Percentiles rank a stretch among this genome's conserved stretches.
Evolutionary conservation across 2,888 invertebrate species (phyloP).

Genomic region (Apodemia hepburni): DNA sequence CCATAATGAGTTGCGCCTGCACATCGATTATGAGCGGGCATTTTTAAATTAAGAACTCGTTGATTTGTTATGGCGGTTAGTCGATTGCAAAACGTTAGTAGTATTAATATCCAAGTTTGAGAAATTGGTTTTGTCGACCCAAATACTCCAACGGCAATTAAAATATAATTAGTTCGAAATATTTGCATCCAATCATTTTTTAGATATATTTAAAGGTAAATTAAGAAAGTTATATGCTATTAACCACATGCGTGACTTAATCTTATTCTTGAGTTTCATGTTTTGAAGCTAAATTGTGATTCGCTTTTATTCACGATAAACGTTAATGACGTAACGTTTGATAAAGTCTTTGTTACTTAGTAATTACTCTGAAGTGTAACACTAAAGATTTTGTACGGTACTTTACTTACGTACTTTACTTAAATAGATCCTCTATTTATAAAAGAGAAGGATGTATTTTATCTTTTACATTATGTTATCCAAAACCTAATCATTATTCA

Average conservation of each 20-base stretch:
- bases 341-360: neutral
- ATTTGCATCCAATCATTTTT: conserved; percentile 9
- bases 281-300: neutral
- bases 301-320: neutral
- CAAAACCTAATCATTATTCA: too few species aligned
- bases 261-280: neutral
- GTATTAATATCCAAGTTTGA: conserved; percentile 21
- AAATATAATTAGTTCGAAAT: conserved; percentile 19
- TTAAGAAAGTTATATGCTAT: neutral
- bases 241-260: neutral
- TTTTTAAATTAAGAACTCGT: conserved; percentile 63
- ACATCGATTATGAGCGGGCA: conserved; percentile 53
- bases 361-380: too few species aligned
- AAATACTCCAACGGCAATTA: conserved; percentile 20
- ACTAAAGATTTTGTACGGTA: too few species aligned
- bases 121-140: conserved; percentile 17
- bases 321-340: neutral
- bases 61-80: conserved; percentile 34
- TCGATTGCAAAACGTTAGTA: conserved; percentile 30
- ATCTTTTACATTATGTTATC: too few species aligned
- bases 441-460: too few species aligned
- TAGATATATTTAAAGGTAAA: neutral
- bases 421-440: too few species aligned
- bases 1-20: conserved; percentile 71
- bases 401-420: too few species aligned